A percentile compares a stretch with the other conserved stretches of the same genome.
phyloP scores from a whole-genome alignment of 2,113 vertebrate genomes.

The Neoarius graeffei region DNA sequence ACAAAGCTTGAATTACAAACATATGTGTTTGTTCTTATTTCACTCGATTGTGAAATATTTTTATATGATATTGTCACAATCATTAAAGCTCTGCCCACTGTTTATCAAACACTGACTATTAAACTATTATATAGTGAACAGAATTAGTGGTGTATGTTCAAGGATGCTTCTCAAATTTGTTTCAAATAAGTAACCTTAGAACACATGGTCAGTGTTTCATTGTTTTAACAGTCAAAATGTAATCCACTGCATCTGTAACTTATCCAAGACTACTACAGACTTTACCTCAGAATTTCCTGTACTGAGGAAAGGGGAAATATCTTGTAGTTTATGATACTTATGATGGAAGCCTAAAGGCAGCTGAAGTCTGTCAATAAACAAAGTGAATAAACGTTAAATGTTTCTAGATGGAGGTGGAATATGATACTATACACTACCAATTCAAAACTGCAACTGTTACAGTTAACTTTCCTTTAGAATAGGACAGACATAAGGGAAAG shows the following conservation, averaged over 20 bases:
- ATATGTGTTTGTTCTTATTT: neutral
- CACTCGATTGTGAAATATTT: too few relatives aligned
- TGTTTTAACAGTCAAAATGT: neutral
- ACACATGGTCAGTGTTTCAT: neutral
- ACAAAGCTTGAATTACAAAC: slow-evolving; percentile 7
- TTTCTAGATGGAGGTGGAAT: neutral
- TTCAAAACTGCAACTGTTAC: neutral
- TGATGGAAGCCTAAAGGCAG: neutral
- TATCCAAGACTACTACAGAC: neutral
- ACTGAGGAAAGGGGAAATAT: neutral
- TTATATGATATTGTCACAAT: too few relatives aligned
- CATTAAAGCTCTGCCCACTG: neutral
- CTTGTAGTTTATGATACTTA: neutral
- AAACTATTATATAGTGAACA: neutral
- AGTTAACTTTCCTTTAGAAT: neutral
- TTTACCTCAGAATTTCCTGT: neutral
- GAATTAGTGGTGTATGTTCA: neutral
- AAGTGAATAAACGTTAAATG: neutral
- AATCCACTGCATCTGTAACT: neutral
- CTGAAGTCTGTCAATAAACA: neutral
- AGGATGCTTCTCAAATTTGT: neutral
- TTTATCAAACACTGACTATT: neutral
- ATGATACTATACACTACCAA: neutral
- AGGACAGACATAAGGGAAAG: neutral
- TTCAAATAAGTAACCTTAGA: neutral